These are phyloP conservation scores for Porites lutea DNA, from an alignment of 64 coral and sea anemone genomes.

Conservation along the genomic window DNA sequence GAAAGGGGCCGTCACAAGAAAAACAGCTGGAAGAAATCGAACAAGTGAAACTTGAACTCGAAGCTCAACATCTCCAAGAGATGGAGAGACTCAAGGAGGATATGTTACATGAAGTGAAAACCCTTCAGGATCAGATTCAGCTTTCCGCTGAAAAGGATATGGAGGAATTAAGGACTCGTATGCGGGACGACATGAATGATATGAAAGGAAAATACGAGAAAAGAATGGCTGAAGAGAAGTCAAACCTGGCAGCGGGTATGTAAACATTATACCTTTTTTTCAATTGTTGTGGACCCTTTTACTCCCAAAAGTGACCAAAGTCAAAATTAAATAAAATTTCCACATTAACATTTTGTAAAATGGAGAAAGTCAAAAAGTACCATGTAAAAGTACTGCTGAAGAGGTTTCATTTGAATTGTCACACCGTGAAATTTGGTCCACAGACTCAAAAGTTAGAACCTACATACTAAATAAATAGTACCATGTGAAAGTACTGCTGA, in stretches of 20 bases:
- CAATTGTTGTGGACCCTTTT: no score
- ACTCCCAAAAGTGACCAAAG: no score
- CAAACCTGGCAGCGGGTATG: conserved; percentile 58
- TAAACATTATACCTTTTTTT: no score
- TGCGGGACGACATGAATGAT: conserved; percentile 58
- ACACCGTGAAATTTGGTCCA: no score
- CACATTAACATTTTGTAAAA: no score
- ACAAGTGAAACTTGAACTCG: conserved; percentile 18
- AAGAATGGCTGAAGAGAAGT: conserved; percentile 58
- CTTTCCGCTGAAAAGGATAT: conserved; percentile 82
- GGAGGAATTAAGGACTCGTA: conserved; percentile 46
- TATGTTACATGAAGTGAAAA: conserved; percentile 60
- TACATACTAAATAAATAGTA: no score
- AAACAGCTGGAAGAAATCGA: conserved; percentile 9
- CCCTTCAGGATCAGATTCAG: conserved; percentile 71
- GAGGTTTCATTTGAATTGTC: no score
- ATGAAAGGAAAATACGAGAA: conserved; percentile 38
- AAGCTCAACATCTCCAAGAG: conserved; percentile 62
- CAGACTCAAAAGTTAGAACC: no score
- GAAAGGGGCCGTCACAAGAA: background rate
- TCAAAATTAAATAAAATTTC: no score
- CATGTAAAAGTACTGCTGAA: no score
- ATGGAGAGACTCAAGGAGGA: conserved; percentile 57
- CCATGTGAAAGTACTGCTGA: no score
- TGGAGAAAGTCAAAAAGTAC: no score